Conservation (phyloP, 2,797 vertebrate genomes). For the Darevskia nairensis region DNA sequence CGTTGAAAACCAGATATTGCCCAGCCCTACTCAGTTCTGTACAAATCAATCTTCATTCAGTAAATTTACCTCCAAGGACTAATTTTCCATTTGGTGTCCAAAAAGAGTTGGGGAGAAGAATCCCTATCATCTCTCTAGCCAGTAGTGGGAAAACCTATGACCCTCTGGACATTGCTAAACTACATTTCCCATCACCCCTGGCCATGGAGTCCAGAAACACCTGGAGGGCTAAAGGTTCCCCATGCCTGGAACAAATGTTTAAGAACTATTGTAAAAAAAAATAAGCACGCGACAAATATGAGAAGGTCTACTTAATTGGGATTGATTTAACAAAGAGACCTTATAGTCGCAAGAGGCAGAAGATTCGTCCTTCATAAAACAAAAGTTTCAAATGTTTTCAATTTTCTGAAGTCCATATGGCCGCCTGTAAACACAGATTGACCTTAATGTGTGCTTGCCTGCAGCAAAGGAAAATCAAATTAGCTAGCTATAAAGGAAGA, state of each 20-base stretch:
- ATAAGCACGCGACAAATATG: not conserved
- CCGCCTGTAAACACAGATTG: constrained; percentile 26
- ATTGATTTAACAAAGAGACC: constrained; percentile 44
- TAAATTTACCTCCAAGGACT: too few species aligned
- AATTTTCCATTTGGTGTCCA: too few species aligned
- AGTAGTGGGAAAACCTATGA: too few species aligned
- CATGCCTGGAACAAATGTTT: not conserved
- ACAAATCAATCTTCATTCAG: too few species aligned
- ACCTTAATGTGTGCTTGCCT: constrained; percentile 10
- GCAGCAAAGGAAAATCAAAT: not conserved
- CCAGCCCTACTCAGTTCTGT: too few species aligned
- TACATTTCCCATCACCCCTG: too few species aligned
- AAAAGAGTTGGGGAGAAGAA: too few species aligned
- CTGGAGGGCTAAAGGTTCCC: not conserved
- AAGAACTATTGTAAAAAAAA: not conserved
- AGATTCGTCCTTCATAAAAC: constrained; percentile 28
- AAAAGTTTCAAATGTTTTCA: constrained; percentile 33
- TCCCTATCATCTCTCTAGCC: too few species aligned
- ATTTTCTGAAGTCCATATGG: constrained; percentile 36
- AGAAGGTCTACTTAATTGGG: constrained; percentile 13
- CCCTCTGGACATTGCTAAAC: too few species aligned
- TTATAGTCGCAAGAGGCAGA: constrained; percentile 16
- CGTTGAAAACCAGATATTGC: too few species aligned
- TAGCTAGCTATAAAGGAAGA: constrained; percentile 9
- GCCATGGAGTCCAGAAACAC: not conserved